Evolutionary conservation across 2,888 invertebrate genomes (phyloP).

Genomic region (Drosophila pseudotakahashii): DNA sequence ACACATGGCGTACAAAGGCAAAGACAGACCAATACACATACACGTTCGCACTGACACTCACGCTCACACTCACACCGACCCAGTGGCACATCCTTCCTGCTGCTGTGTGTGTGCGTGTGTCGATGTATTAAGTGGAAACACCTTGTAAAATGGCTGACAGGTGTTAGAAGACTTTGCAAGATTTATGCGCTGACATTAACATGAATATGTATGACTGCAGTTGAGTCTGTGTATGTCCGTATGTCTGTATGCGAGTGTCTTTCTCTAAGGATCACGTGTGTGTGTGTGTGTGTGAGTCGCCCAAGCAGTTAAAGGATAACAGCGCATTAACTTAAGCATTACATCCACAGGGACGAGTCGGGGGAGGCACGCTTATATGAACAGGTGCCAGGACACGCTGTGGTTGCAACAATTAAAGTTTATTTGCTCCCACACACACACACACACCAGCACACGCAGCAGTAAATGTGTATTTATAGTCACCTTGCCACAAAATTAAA

Average conservation of each 20-base stretch:
- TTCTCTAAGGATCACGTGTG: slow-evolving; percentile 1
- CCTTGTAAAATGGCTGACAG: slow-evolving; percentile 79
- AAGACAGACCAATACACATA: slow-evolving; percentile 35
- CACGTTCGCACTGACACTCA: slow-evolving; percentile 16
- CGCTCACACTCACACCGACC: slow-evolving; percentile 8
- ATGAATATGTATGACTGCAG: slow-evolving; percentile 75
- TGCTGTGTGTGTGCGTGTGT: slow-evolving; percentile 42
- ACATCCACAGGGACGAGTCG: slow-evolving; percentile 42
- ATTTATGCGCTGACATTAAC: slow-evolving; percentile 79
- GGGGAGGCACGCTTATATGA: slow-evolving; percentile 42
- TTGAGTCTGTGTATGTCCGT: slow-evolving; percentile 30
- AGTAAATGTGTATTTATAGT: slow-evolving; percentile 73
- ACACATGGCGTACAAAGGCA: slow-evolving; percentile 74
- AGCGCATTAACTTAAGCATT: slow-evolving; percentile 79
- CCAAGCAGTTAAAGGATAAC: slow-evolving; percentile 79
- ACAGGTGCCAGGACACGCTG: slow-evolving; percentile 71
- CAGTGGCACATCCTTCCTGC: slow-evolving; percentile 32
- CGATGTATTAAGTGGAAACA: slow-evolving; percentile 78
- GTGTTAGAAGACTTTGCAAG: slow-evolving; percentile 80
- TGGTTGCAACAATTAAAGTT: slow-evolving; percentile 80
- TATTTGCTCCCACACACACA: slow-evolving; percentile 70
- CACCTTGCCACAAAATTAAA: slow-evolving; percentile 77
- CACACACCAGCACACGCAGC: slow-evolving; percentile 8
- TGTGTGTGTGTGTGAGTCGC: slow-evolving; percentile 52
- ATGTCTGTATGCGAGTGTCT: slow-evolving; percentile 18